Percentiles rank a stretch among this genome's conserved stretches.
These are phyloP conservation scores for Phalera bucephala DNA, from an alignment of 2,888 invertebrate genomes.

Conservation along the genomic window DNA sequence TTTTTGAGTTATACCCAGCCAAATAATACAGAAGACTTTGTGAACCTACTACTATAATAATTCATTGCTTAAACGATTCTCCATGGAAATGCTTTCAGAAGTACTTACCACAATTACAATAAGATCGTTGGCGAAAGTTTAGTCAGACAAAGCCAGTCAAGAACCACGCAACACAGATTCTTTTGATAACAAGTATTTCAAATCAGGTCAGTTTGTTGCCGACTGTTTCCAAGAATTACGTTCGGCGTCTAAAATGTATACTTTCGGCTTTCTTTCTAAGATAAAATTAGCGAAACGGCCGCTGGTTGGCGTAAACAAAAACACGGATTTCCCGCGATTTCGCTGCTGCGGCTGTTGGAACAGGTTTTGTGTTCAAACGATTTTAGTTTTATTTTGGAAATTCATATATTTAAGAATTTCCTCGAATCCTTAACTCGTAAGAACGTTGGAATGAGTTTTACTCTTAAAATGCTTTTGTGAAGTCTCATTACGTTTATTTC, in stretches of 20 bases:
- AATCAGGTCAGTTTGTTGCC: constrained; percentile 21
- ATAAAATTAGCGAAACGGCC: constrained; percentile 34
- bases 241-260: constrained; percentile 21
- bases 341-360: constrained; percentile 14
- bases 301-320: constrained; percentile 35
- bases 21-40: too few relatives aligned
- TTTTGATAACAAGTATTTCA: constrained; percentile 14
- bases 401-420: constrained; percentile 10
- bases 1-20: too few relatives aligned
- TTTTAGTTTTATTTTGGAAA: constrained; percentile 14
- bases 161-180: too few relatives aligned
- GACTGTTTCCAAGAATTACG: constrained; percentile 28
- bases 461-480: too few relatives aligned
- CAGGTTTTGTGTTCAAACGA: constrained; percentile 16
- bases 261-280: constrained; percentile 36
- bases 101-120: too few relatives aligned
- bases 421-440: constrained; percentile 6
- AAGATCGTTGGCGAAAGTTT: too few relatives aligned
- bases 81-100: too few relatives aligned
- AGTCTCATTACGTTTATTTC: too few relatives aligned
- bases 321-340: constrained; percentile 38
- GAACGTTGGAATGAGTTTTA: neutral
- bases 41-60: too few relatives aligned
- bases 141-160: too few relatives aligned
- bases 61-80: too few relatives aligned